Conservation (phyloP, 2,888 invertebrate species). For the Limnephilus marmoratus region DNA sequence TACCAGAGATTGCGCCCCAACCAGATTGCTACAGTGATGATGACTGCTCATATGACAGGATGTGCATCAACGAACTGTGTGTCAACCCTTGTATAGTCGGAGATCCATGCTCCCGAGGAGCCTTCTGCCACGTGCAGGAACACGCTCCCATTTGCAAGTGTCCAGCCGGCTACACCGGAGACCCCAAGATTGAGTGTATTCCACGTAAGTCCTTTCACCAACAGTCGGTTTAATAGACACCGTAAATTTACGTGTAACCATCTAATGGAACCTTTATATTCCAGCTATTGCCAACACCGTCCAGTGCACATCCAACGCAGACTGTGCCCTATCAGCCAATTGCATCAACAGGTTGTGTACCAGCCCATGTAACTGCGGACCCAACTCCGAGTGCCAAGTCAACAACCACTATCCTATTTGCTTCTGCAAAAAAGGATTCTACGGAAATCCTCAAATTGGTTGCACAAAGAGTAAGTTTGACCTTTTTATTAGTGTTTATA, state of each 20-base stretch:
- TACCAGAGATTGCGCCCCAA: slow-evolving; percentile 68
- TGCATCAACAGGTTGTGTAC: slow-evolving; percentile 89
- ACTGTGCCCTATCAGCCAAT: slow-evolving; percentile 89
- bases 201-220: slow-evolving; percentile 82
- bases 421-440: slow-evolving; percentile 87
- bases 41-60: slow-evolving; percentile 86
- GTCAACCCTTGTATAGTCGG: slow-evolving; percentile 84
- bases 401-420: slow-evolving; percentile 91
- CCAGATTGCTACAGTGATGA: slow-evolving; percentile 87
- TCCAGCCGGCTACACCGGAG: slow-evolving; percentile 86
- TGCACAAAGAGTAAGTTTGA: slow-evolving; percentile 82
- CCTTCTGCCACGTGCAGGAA: slow-evolving; percentile 88
- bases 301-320: slow-evolving; percentile 87
- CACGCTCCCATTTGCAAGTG: slow-evolving; percentile 89
- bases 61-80: slow-evolving; percentile 87
- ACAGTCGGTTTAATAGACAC: neutral
- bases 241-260: neutral
- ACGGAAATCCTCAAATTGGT: slow-evolving; percentile 90
- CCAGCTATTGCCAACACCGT: slow-evolving; percentile 80
- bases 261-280: slow-evolving; percentile 66
- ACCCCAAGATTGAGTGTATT: slow-evolving; percentile 83
- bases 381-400: slow-evolving; percentile 89
- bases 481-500: neutral
- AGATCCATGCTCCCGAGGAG: slow-evolving; percentile 86
- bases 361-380: slow-evolving; percentile 91